Conservation (phyloP, 2,888 invertebrate genomes). For the Auanema sp. region DNA sequence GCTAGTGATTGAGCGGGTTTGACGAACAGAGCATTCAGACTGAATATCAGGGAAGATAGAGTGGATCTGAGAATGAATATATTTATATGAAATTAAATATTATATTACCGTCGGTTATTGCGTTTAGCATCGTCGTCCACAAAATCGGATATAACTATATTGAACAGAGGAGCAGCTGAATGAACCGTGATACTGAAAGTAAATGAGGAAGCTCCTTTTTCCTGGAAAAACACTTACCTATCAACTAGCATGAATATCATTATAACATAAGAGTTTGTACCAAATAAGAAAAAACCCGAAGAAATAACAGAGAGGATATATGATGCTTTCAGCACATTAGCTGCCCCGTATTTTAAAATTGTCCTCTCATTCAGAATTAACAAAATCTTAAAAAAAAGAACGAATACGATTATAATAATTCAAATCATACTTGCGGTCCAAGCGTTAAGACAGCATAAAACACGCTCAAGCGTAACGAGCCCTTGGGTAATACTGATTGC, state of each 20-base stretch:
- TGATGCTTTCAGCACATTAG: slow-evolving; percentile 38
- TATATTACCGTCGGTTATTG: slow-evolving; percentile 20
- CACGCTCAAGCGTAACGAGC: slow-evolving; percentile 48
- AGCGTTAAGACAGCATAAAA: slow-evolving; percentile 60
- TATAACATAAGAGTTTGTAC: slow-evolving; percentile 45
- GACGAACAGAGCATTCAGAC: slow-evolving; percentile 60
- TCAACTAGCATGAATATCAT: slow-evolving; percentile 62
- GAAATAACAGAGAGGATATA: slow-evolving; percentile 49
- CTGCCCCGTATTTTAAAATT: slow-evolving; percentile 45
- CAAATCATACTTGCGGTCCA: slow-evolving; percentile 46
- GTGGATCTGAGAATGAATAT: slow-evolving; percentile 30
- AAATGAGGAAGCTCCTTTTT: background rate
- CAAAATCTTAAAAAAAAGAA: slow-evolving; percentile 32
- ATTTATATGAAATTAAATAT: background rate
- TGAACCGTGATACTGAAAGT: slow-evolving; percentile 56
- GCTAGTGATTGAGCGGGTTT: slow-evolving; percentile 63
- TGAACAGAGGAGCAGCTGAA: slow-evolving; percentile 59
- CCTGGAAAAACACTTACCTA: slow-evolving; percentile 29
- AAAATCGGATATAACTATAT: slow-evolving; percentile 61
- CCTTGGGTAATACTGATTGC: slow-evolving; percentile 51
- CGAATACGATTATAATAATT: no score
- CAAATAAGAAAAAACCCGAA: slow-evolving; percentile 39
- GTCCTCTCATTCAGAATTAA: slow-evolving; percentile 51
- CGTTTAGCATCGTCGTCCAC: slow-evolving; percentile 58
- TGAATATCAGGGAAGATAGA: slow-evolving; percentile 60